Percentiles rank a stretch among this genome's conserved stretches.
Evolutionary conservation across 2,113 vertebrate species (phyloP).

Genomic region (Melozone crissalis): DNA sequence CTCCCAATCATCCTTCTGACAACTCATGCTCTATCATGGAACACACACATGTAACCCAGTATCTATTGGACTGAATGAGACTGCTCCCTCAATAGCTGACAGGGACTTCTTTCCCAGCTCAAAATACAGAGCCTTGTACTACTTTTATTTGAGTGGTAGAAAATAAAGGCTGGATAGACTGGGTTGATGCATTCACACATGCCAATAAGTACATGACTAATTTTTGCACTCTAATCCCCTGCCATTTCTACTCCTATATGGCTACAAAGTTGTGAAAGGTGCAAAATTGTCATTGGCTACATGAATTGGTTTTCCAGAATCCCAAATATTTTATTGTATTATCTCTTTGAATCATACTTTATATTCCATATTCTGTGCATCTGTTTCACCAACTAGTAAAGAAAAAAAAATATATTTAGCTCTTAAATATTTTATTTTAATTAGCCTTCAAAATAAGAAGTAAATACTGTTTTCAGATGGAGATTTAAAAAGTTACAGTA

Average conservation of each 20-base stretch:
- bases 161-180: not conserved
- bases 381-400: not conserved
- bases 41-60: not conserved
- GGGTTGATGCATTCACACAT: not conserved
- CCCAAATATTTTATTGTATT: not conserved
- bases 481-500: not conserved
- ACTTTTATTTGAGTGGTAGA: not conserved
- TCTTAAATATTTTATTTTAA: not conserved
- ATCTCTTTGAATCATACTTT: not conserved
- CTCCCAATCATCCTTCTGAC: not conserved
- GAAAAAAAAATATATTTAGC: not conserved
- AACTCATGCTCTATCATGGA: no score
- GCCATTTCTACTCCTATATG: not conserved
- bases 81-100: not conserved
- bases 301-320: not conserved
- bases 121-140: not conserved
- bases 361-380: not conserved
- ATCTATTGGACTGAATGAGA: not conserved
- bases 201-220: not conserved
- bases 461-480: not conserved
- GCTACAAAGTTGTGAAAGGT: not conserved
- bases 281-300: not conserved
- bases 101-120: not conserved
- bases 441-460: not conserved
- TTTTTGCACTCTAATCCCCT: not conserved